Percentiles rank a stretch among this genome's conserved stretches.
phyloP scores from a whole-genome alignment of 2,797 vertebrate genomes.

The Amazonetta brasiliensis region DNA sequence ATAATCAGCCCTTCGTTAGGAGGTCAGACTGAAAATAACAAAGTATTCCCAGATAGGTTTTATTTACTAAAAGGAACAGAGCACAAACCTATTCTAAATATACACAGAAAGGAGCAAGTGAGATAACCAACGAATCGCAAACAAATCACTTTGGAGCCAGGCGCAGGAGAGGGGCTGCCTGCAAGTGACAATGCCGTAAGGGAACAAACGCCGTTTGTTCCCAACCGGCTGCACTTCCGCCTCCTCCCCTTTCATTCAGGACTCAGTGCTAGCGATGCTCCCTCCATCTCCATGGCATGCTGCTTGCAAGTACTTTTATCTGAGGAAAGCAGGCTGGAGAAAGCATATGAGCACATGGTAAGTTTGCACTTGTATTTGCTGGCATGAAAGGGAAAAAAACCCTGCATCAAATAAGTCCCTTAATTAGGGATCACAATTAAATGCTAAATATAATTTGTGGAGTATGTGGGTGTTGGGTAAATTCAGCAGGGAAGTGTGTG shows the following conservation, averaged over 20 bases:
- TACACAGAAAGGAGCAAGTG: not conserved
- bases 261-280: not conserved
- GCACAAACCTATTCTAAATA: not conserved
- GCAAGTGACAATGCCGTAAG: not conserved
- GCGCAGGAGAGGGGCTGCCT: not conserved
- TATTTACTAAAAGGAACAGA: not conserved
- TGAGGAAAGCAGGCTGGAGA: not conserved
- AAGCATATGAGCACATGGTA: not conserved
- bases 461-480: not conserved
- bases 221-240: not conserved
- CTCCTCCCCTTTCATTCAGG: conserved; percentile 37
- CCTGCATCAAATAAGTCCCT: not conserved
- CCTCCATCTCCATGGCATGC: not conserved
- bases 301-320: not conserved
- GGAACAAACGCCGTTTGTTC: not conserved
- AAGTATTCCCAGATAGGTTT: not conserved
- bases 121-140: not conserved
- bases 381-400: not conserved
- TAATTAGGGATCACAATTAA: not conserved
- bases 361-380: not conserved
- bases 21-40: not conserved
- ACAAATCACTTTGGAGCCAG: not conserved
- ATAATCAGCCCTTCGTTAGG: not conserved
- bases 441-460: not conserved
- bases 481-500: conserved; percentile 13